Evolutionary conservation across 2,797 vertebrate genomes (phyloP).

Genomic region (Ceryle rudis): DNA sequence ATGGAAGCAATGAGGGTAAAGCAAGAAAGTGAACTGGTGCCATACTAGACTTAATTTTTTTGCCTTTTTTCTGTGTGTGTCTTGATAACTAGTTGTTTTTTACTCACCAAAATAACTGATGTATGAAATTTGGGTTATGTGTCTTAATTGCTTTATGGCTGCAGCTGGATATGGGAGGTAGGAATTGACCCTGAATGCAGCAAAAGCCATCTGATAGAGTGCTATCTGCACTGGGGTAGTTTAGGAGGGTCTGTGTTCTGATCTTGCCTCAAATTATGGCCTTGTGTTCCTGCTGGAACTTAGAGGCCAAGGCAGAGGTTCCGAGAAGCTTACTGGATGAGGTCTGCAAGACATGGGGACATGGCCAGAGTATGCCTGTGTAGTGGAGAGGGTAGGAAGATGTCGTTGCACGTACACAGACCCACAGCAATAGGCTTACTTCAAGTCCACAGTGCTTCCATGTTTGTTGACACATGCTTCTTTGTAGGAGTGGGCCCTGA

Average conservation of each 20-base stretch:
- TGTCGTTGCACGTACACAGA: fast-evolving
- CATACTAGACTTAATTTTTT: not conserved
- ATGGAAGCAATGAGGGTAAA: not conserved
- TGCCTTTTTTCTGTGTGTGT: not conserved
- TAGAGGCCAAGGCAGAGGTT: not conserved
- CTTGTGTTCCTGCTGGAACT: not conserved
- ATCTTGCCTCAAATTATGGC: not conserved
- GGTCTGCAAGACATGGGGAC: not conserved
- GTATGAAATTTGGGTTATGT: not conserved
- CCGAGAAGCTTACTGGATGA: not conserved
- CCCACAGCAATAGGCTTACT: not conserved
- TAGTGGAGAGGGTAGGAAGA: not conserved
- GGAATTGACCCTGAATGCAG: not conserved
- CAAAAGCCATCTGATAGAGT: not conserved
- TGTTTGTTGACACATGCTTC: not conserved
- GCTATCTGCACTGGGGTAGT: not conserved
- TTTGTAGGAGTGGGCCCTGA: not conserved
- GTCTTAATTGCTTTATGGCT: not conserved
- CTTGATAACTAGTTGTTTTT: not conserved
- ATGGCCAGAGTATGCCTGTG: fast-evolving
- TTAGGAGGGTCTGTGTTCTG: not conserved
- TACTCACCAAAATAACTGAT: not conserved
- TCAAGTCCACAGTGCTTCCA: not conserved
- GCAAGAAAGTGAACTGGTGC: not conserved
- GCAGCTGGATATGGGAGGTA: not conserved